Evolutionary conservation across 64 coral and sea anemone species (phyloP), one percentile per base, ranked within the genome.

Genomic region (Astreopora myriophthalma): DNA sequence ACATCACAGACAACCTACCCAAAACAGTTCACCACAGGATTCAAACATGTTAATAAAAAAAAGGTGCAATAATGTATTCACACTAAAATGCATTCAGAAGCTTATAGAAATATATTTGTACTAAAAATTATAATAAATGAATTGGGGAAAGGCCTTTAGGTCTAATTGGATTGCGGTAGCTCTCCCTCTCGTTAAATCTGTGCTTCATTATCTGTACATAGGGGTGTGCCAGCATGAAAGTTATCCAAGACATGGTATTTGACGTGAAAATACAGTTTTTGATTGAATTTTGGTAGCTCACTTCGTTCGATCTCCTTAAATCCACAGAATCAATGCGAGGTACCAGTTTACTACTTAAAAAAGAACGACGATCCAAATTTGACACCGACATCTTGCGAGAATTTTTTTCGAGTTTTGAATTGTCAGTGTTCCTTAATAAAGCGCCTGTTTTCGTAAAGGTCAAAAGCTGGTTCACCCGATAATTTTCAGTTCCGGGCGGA

Each of bases 351-450:
- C n/a, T n/a, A n/a, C n/a, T n/a, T n/a, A n/a, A 55, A 55, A 55
- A 14, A 14, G 17, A 55, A 16, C 51, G 16, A 55, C 51, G 12
- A 14, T 55, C 3, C 12, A 55, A 58, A 33, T 48, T 33, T 62
- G 22, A 80, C 51, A 22, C 1, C 17, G 52, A 38, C 31, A 12
- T 14, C 11, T 5, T 1, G 11, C 5, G 17, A 37, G 2, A 34
- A 83, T 83, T 64, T 38, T 83, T 40, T 4, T 64, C 55, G 20
- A 22, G 79, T 38, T 63, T 65, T 20, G 38, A 33, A 83, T 83
- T 37, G 34, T 64, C 55, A 4, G 0, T 13, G 61, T 83, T 83
- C 52, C 57, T 63, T 14, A 3, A 9, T 2, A 11, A 38, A 14
- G 8, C 13, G 31, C 55, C 52, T 10, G 79, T 17, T 2, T 26